Evolutionary conservation across 2,888 invertebrate species (phyloP).

Genomic region (Corythucha ciliata): DNA sequence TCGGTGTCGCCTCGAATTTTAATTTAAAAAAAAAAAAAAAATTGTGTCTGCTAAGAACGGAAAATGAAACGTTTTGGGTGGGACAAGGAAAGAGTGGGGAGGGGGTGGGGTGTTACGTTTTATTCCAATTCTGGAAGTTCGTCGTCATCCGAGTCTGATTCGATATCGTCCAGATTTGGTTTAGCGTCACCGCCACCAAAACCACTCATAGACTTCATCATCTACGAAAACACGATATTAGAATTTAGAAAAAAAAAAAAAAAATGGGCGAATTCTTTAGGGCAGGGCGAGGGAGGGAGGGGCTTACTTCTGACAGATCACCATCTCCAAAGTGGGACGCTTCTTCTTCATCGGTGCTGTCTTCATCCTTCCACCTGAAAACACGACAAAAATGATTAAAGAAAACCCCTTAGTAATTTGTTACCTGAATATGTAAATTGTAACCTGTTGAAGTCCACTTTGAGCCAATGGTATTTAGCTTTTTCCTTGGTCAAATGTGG

Average conservation of each 20-base stretch:
- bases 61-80: too few species aligned
- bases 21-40: too few species aligned
- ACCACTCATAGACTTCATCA: constrained; percentile 66
- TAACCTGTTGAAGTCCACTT: constrained; percentile 95
- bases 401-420: too few species aligned
- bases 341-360: constrained; percentile 56
- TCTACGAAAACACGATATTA: constrained; percentile 41
- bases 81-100: too few species aligned
- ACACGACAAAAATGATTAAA: too few species aligned
- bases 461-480: constrained; percentile 88
- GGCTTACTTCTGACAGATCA: constrained; percentile 20
- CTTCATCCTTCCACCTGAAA: constrained; percentile 88
- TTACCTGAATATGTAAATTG: neutral
- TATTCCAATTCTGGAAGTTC: constrained; percentile 42
- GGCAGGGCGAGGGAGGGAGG: too few species aligned
- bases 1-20: too few species aligned
- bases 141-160: constrained; percentile 71
- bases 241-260: neutral
- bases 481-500: constrained; percentile 75
- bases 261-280: too few species aligned
- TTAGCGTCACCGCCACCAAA: constrained; percentile 50
- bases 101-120: too few species aligned
- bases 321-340: constrained; percentile 41
- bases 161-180: constrained; percentile 66
- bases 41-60: too few species aligned